Evolutionary conservation across 2,113 vertebrate species (phyloP).

Genomic region (Chiloscyllium plagiosum): DNA sequence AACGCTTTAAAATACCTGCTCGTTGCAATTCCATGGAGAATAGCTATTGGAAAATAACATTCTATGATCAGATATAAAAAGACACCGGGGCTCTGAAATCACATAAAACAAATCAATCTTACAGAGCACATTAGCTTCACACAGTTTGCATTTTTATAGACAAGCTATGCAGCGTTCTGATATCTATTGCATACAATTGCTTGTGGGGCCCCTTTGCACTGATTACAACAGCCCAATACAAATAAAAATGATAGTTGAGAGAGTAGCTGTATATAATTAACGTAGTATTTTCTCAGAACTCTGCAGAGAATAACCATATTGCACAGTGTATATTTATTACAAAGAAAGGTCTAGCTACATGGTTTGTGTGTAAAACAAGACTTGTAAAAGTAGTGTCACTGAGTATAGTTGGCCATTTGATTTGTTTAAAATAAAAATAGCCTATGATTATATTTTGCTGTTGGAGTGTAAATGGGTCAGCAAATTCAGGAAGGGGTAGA

Average conservation of each 20-base stretch:
- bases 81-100: conserved; percentile 2
- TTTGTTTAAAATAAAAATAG: background rate
- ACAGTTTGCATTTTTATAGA: background rate
- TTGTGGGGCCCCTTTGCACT: background rate
- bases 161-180: background rate
- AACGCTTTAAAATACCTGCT: conserved; percentile 22
- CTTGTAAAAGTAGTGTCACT: background rate
- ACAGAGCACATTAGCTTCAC: conserved; percentile 2
- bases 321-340: background rate
- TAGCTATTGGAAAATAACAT: background rate
- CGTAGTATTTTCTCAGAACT: background rate
- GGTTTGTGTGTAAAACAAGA: background rate
- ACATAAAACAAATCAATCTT: conserved; percentile 32
- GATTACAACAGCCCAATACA: background rate
- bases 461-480: background rate
- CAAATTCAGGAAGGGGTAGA: background rate
- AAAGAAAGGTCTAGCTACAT: background rate
- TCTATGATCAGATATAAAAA: conserved; percentile 1
- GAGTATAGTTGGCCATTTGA: background rate
- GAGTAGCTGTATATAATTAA: background rate
- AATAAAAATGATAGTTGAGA: background rate
- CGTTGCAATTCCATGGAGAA: background rate
- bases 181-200: background rate
- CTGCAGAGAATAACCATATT: too few species aligned
- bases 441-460: background rate